phyloP scores from a whole-genome alignment of 2,888 invertebrate species.

The Clanis bilineata region DNA sequence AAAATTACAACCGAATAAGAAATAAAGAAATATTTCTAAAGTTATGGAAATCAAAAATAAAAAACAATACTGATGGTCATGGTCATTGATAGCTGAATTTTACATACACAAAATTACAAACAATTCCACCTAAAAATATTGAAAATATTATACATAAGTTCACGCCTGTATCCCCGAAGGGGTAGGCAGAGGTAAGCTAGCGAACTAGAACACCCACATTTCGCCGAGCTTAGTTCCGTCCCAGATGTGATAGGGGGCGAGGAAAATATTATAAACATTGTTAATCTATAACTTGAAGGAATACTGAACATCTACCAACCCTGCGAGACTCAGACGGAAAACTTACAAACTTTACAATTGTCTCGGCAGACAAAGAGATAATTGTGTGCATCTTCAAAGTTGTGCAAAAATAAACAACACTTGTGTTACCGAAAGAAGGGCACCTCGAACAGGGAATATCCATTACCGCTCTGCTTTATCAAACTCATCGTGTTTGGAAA shows the following conservation, averaged over 20 bases:
- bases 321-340: not conserved
- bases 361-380: slow-evolving; percentile 6
- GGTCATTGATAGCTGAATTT: no score
- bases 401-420: slow-evolving; percentile 6
- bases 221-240: no score
- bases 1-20: no score
- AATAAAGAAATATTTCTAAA: no score
- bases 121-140: no score
- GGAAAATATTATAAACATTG: not conserved
- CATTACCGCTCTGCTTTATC: slow-evolving; percentile 4
- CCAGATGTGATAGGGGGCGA: not conserved
- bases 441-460: slow-evolving; percentile 1
- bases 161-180: no score
- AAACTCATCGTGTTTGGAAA: not conserved
- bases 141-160: no score
- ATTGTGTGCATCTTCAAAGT: slow-evolving; percentile 10
- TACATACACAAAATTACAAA: no score
- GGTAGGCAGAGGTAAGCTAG: no score
- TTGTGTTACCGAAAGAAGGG: not conserved
- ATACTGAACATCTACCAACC: not conserved
- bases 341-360: slow-evolving; percentile 8
- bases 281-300: not conserved
- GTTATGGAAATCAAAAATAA: no score
- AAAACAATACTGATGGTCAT: no score
- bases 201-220: no score